Base-by-base conservation (phyloP, 2,888 invertebrate species). In the Agonopterix arenella region DNA sequence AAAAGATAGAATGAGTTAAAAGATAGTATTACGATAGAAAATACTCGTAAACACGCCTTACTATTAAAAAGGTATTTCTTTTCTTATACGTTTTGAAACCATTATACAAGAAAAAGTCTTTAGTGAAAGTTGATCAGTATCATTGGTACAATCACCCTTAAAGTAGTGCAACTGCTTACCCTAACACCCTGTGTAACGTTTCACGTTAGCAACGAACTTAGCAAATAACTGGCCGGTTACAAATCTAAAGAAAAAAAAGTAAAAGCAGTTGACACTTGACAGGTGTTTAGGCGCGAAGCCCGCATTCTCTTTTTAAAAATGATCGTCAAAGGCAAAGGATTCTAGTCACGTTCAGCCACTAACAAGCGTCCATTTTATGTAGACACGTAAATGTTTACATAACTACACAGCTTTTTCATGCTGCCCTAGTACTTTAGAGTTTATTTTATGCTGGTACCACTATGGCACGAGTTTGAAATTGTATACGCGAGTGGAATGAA, bases 241-340 rank as follows among this genome's bases (percentile, higher is more conserved):
- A 40, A 40, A n/a, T n/a, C 40, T 3, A 40, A 43, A 43, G 47
- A 41, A 28, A 28, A 59, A 62, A 62, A 63, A 55, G 47, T 52
- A 61, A 63, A 56, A 54, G 45, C 52, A 28, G 28, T 28, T 60
- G 64, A 63, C 73, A 77, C 71, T 71, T 73, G 76, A 76, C 79
- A 80, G 76, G 66, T 80, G 80, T 71, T 71, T 68, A 68, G 71
- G 71, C 76, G 76, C 70, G 63, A 70, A 70, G 68, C 80, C 79
- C 80, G 80, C 80, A 80, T 80, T 74, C 75, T 71, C 65, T 68
- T 73, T 73, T 73, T 58, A 63, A 77, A 72, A 72, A 62, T 61
- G 62, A 66, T 66, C 64, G 55, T 56, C 52, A 55, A 60, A 57
- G 58, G 52, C 52, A 67, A 62, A 64, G 62, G 62, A 80, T 80